Evolutionary conservation across 2,797 vertebrate genomes (phyloP).

Genomic region (Arnoldichthys spilopterus): DNA sequence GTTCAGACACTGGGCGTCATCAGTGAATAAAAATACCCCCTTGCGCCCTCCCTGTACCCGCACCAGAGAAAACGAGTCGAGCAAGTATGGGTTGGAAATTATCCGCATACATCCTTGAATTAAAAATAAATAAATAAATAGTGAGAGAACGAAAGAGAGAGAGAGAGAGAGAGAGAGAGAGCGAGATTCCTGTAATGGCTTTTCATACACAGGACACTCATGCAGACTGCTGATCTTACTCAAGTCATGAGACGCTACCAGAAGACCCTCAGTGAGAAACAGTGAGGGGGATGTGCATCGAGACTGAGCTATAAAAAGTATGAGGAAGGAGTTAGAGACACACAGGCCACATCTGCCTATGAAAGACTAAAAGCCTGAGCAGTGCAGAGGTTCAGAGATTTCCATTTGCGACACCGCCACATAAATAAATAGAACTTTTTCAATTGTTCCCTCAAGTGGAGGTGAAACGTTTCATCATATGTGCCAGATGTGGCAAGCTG

Average conservation of each 20-base stretch:
- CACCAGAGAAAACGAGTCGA: slow-evolving; percentile 75
- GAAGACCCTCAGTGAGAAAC: slow-evolving; percentile 39
- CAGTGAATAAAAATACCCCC: slow-evolving; percentile 62
- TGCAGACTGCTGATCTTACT: slow-evolving; percentile 43
- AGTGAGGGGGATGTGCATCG: slow-evolving; percentile 37
- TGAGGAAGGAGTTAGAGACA: slow-evolving; percentile 40
- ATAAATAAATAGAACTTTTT: slow-evolving; percentile 10
- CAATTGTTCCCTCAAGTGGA: slow-evolving; percentile 31
- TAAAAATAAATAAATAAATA: slow-evolving; percentile 51
- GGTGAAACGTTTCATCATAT: slow-evolving; percentile 14
- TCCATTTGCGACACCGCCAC: not conserved
- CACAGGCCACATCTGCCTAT: slow-evolving; percentile 36
- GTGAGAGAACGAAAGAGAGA: slow-evolving; percentile 19
- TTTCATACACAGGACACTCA: slow-evolving; percentile 47
- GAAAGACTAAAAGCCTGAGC: slow-evolving; percentile 39
- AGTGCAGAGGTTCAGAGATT: slow-evolving; percentile 4
- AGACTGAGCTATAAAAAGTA: slow-evolving; percentile 40
- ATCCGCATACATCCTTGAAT: slow-evolving; percentile 72
- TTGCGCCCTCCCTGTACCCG: slow-evolving; percentile 67
- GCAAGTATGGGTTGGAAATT: slow-evolving; percentile 75
- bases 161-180: slow-evolving; percentile 13
- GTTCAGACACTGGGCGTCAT: slow-evolving; percentile 73
- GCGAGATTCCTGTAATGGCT: slow-evolving; percentile 50
- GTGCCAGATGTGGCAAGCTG: not conserved
- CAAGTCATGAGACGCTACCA: slow-evolving; percentile 52